These are phyloP conservation scores for Netelia inedita DNA, from an alignment of 2,888 invertebrate species.

Conservation along the genomic window DNA sequence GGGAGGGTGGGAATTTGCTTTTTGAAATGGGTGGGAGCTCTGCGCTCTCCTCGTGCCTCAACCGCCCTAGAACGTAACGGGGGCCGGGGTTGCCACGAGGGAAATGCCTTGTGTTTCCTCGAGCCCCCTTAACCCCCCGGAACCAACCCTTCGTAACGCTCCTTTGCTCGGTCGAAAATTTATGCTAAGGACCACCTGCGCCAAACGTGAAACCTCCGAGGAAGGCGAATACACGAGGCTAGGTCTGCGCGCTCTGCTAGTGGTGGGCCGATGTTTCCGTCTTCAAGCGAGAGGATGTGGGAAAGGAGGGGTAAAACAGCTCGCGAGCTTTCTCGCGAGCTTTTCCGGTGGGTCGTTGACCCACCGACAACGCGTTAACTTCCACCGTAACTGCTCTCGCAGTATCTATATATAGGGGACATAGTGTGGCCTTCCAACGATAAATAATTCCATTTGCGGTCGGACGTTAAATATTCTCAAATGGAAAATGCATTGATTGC, in stretches of 20 bases:
- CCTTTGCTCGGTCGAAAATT: conserved; percentile 69
- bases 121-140: conserved; percentile 43
- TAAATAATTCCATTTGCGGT: conserved; percentile 53
- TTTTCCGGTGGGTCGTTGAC: conserved; percentile 30
- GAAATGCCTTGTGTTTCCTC: conserved; percentile 36
- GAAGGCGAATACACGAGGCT: conserved; percentile 56
- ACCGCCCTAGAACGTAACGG: conserved; percentile 1
- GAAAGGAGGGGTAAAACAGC: conserved; percentile 31
- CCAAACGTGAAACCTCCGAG: conserved; percentile 68
- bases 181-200: conserved; percentile 75
- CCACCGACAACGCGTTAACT: conserved; percentile 23
- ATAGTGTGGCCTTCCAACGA: conserved; percentile 32
- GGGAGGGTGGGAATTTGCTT: conserved; percentile 27
- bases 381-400: conserved; percentile 11
- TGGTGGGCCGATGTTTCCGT: conserved; percentile 59
- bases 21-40: conserved; percentile 33
- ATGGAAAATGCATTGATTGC: background rate
- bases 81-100: conserved; percentile 42
- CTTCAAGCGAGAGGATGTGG: conserved; percentile 9
- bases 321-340: conserved; percentile 24
- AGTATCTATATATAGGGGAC: background rate
- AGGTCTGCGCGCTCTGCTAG: conserved; percentile 68
- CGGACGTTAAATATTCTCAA: conserved; percentile 23
- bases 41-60: conserved; percentile 6
- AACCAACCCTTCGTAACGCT: conserved; percentile 27